Evolutionary conservation across 2,113 vertebrate species (phyloP), one percentile per base, ranked within the genome.

Genomic region (Atractosteus spatula): DNA sequence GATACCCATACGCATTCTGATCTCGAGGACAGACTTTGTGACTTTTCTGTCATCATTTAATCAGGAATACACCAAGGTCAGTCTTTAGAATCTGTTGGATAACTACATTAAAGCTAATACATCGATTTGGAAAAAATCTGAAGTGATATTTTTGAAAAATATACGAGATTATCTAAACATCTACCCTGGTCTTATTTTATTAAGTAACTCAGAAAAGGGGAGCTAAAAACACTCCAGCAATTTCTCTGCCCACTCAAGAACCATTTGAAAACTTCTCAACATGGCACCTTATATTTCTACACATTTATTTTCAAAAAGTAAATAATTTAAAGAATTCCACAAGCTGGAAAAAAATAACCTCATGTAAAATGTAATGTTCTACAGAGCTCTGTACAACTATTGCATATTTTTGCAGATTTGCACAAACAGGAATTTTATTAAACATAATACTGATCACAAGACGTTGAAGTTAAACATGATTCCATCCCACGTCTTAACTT

Each of bases 1-100:
- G 77, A 68, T 77, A 47, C 59, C 29, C 66, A 63, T 29, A 71
- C 54, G 61, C 8, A 63, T 71, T 29, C 41, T 8, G 64, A 69
- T 55, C 71, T 72, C 62, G 43, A 17, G 3, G 66, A 76, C 71
- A 67, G 66, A 77, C 75, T 71, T 68, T 41, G n/a, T 12, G 65
- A 47, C 8, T 71, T 62, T 12, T 80, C 77, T 72, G 79, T 73
- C 71, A 71, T 77, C 69, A 74, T 80, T 72, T 70, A 29, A 77
- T 78, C 63, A 56, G 54, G 8, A 16, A 14, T 61, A 10, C 45
- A 43, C 55, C 62, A 69, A 41, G 43, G 17, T 51, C 16, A 14
- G 17, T 43, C 16, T 65, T 67, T 8, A 10, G 29, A 57, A 54
- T 29, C 12, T 55, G 65, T 42, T 45, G 61, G 13, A 65, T 47